Percentiles rank a stretch among this genome's conserved stretches.
phyloP scores from a whole-genome alignment of 2,113 vertebrate genomes.

The Nibea albiflora region DNA sequence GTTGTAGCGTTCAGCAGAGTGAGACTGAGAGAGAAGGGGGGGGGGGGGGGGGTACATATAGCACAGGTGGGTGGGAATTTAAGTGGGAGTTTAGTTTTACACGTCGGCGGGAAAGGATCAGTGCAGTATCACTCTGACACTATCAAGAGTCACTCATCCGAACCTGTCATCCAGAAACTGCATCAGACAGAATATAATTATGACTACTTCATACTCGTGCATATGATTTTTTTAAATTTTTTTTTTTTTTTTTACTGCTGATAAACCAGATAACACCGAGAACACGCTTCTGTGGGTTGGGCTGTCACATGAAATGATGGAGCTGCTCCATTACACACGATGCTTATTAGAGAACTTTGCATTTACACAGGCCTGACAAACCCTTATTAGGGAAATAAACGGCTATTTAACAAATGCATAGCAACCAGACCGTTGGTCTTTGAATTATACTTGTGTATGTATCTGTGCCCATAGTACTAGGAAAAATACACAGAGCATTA shows the following conservation, averaged over 20 bases:
- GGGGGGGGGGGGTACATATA: background rate
- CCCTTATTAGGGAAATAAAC: constrained; percentile 42
- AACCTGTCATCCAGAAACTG: background rate
- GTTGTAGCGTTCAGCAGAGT: background rate
- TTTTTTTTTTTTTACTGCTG: background rate
- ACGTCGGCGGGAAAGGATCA: background rate
- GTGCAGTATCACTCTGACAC: background rate
- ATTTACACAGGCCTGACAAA: constrained; percentile 45
- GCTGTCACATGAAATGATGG: constrained; percentile 43
- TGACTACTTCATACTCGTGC: background rate
- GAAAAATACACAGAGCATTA: constrained; percentile 5
- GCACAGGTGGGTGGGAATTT: background rate
- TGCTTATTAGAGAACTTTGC: constrained; percentile 42
- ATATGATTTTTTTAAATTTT: background rate
- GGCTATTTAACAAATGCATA: constrained; percentile 25
- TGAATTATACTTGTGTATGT: constrained; percentile 8
- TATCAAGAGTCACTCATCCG: constrained; percentile 5
- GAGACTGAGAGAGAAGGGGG: background rate
- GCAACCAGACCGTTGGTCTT: constrained; percentile 13
- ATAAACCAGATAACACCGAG: constrained; percentile 12
- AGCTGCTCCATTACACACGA: constrained; percentile 45
- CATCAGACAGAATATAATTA: constrained; percentile 6
- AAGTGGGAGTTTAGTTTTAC: background rate
- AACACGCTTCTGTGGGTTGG: constrained; percentile 23
- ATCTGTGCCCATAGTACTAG: background rate